Conservation (phyloP, 1,140 invertebrate genomes). For the Apis cerana region DNA sequence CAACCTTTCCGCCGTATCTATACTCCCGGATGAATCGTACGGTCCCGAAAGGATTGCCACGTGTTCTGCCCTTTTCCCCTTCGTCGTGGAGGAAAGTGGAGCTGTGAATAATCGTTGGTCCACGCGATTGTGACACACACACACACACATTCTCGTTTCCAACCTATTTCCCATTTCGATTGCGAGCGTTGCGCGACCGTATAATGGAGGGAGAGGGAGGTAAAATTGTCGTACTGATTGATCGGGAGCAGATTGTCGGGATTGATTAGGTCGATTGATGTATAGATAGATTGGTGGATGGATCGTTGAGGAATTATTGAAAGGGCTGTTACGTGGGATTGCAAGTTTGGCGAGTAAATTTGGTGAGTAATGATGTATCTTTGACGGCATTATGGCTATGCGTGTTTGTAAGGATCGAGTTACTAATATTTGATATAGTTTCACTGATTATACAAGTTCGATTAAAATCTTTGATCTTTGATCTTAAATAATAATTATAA, state of each 20-base stretch:
- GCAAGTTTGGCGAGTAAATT: background rate
- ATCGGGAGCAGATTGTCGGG: background rate
- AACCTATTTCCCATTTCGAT: background rate
- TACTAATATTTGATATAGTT: background rate
- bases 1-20: constrained; percentile 20
- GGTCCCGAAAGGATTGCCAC: constrained; percentile 45
- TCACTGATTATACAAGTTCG: no score
- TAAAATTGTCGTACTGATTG: constrained; percentile 1
- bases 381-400: background rate
- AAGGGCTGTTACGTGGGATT: background rate
- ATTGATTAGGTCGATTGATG: constrained; percentile 2
- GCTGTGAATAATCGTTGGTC: constrained; percentile 8
- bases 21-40: constrained; percentile 45
- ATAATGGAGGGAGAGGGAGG: background rate
- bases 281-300: background rate
- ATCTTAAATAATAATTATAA: no score
- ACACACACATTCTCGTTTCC: background rate
- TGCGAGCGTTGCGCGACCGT: background rate
- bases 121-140: background rate
- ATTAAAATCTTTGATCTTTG: no score
- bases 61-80: background rate
- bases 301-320: background rate
- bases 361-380: no score
- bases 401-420: background rate
- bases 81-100: background rate